Conservation (phyloP, 1,140 invertebrate species). For the Aphelenchoides fujianensis region DNA sequence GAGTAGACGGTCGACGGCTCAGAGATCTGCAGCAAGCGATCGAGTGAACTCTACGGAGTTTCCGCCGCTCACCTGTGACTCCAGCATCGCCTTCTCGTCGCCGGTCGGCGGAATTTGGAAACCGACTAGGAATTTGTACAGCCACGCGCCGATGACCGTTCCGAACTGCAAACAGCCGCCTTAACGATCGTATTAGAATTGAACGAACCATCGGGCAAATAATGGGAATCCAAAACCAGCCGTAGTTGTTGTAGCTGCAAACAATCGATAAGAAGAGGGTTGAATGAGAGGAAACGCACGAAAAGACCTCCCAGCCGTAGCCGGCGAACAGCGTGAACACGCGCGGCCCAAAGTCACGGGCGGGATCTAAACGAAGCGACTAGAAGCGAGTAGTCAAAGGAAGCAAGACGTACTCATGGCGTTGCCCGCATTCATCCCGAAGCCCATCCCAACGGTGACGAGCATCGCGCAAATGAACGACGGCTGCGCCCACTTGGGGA, state of each 20-base stretch:
- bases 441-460: conserved; percentile 66
- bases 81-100: background rate
- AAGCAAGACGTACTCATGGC: conserved; percentile 17
- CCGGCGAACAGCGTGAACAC: conserved; percentile 67
- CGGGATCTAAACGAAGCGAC: conserved; percentile 64
- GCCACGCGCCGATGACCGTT: conserved; percentile 65
- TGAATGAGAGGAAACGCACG: conserved; percentile 64
- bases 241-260: conserved; percentile 17
- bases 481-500: conserved; percentile 63
- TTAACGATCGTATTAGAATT: no score
- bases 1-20: background rate
- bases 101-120: conserved; percentile 55
- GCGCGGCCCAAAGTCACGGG: conserved; percentile 68
- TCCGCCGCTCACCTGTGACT: background rate
- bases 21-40: background rate
- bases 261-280: no score
- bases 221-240: conserved; percentile 67
- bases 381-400: background rate
- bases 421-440: conserved; percentile 56
- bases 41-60: background rate
- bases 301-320: conserved; percentile 65
- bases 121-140: conserved; percentile 71
- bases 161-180: no score
- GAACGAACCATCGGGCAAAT: conserved; percentile 66
- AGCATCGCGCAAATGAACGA: conserved; percentile 67